Base-by-base conservation (phyloP, 2,113 vertebrate genomes). In the Prionailurus viverrinus region DNA sequence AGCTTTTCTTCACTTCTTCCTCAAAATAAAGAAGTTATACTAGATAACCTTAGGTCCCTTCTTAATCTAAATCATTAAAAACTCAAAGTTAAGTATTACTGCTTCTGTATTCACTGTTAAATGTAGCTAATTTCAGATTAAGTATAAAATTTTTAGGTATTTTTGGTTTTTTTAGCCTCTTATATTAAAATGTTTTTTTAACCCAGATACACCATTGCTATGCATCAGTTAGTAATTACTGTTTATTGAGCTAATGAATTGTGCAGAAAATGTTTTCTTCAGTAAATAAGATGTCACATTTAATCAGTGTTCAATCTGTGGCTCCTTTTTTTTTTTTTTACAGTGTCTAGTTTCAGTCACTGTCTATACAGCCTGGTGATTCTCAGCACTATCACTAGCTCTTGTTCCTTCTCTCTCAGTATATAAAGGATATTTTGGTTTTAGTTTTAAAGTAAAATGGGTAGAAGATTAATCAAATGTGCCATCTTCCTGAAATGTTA, bases 81-180 rank as follows among this genome's bases (percentile, higher is more conserved):
- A 74, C 68, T 96, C 66, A 68, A n/a, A 69, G 25, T 45, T 78
- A 89, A 89, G 14, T 74, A 29, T 58, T 92, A 19, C 19, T 69
- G 85, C 23, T 97, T 78, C 15, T 94, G 23, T 65, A 78, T 0
- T 81, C 1, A 66, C 3, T n/a, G 33, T 83, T 73, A 36, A n/a
- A 1, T 93, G 21, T 91, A 91, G 15, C 61, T 86, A 53, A 78
- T 91, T 89, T 97, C 51, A 71, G 7, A 69, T 95, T 93, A 90
- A 73, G 14, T 84, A 21, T 68, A 94, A 23, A 86, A 71, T 83
- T 79, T 85, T 84, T 88, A 63, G 31, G 61, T 51, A 8, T 88
- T 95, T 95, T 82, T 63, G 19, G 15, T 73, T 48, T 84, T 82
- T 82, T 97, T 45, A 51, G 14, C 4, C 9, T 74, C 36, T 89